These are phyloP conservation scores for Acrossocheilus fasciatus DNA, from an alignment of 2,797 vertebrate genomes.

Conservation along the genomic window DNA sequence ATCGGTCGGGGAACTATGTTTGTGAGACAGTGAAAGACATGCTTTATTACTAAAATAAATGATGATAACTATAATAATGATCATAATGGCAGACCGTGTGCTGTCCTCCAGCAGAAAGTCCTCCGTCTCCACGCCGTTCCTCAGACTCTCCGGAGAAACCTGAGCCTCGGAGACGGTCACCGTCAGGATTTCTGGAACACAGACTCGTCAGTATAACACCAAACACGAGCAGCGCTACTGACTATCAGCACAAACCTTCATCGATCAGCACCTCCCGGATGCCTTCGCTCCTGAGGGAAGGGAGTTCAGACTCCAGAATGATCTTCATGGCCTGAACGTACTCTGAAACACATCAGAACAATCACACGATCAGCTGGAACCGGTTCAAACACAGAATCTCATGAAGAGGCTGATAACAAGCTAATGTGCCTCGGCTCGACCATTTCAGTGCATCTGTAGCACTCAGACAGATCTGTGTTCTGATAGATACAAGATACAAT, in stretches of 20 bases:
- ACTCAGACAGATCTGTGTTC: neutral
- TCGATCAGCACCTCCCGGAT: slow-evolving; percentile 74
- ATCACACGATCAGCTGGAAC: neutral
- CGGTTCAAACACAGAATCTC: neutral
- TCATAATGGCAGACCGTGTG: slow-evolving; percentile 41
- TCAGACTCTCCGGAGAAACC: slow-evolving; percentile 25
- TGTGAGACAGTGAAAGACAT: neutral
- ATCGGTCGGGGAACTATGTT: neutral
- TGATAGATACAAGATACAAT: neutral
- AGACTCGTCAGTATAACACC: slow-evolving; percentile 10
- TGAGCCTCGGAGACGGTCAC: slow-evolving; percentile 55
- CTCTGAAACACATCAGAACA: slow-evolving; percentile 63
- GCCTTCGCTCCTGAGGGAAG: slow-evolving; percentile 20
- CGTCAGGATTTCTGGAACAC: slow-evolving; percentile 52
- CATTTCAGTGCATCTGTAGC: neutral
- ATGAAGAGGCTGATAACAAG: neutral
- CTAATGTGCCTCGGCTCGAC: neutral
- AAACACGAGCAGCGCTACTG: neutral
- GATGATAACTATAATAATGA: neutral
- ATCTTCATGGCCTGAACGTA: slow-evolving; percentile 72
- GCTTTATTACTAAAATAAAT: neutral
- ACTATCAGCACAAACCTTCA: slow-evolving; percentile 63
- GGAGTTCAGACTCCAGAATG: slow-evolving; percentile 60
- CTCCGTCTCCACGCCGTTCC: slow-evolving; percentile 3
- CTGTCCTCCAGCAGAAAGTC: slow-evolving; percentile 18